These are phyloP conservation scores for Ormyrus rosae DNA, from an alignment of 2,888 invertebrate genomes.

Conservation along the genomic window DNA sequence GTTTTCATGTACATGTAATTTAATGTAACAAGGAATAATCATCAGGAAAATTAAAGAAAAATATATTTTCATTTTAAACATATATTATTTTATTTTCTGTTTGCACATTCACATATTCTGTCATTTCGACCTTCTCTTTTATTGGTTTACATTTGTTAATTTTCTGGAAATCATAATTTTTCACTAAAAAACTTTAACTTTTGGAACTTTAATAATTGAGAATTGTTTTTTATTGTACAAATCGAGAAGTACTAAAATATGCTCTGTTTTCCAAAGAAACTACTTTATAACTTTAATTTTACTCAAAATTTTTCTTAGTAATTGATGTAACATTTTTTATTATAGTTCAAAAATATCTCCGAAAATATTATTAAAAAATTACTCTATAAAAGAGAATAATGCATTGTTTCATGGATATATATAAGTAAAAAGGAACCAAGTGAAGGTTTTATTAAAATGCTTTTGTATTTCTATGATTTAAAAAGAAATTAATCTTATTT, in stretches of 20 bases:
- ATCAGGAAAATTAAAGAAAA: slow-evolving; percentile 22
- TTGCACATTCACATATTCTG: slow-evolving; percentile 69
- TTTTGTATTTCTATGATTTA: slow-evolving; percentile 1
- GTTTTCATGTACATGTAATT: too few relatives aligned
- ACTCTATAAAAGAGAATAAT: slow-evolving; percentile 1
- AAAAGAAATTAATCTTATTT: slow-evolving; percentile 6
- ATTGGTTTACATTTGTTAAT: slow-evolving; percentile 57
- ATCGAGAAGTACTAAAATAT: slow-evolving; percentile 75
- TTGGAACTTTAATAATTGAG: slow-evolving; percentile 67
- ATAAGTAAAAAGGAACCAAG: neutral
- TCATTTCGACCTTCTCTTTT: slow-evolving; percentile 48
- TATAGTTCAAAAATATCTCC: slow-evolving; percentile 39
- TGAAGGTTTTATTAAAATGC: too few relatives aligned
- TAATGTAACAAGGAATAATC: neutral
- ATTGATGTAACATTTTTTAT: slow-evolving; percentile 31
- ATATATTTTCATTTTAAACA: slow-evolving; percentile 48
- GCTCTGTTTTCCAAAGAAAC: slow-evolving; percentile 65
- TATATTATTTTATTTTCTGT: slow-evolving; percentile 63
- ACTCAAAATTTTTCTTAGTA: slow-evolving; percentile 53
- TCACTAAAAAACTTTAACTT: slow-evolving; percentile 70
- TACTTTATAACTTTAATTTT: slow-evolving; percentile 55
- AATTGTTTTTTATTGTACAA: slow-evolving; percentile 68
- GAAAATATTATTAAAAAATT: slow-evolving; percentile 52
- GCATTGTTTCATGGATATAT: neutral
- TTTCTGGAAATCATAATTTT: slow-evolving; percentile 67